A percentile compares a stretch with the other conserved stretches of the same genome.
These are phyloP conservation scores for Apotomis betuletana DNA, from an alignment of 2,888 invertebrate genomes.

Conservation along the genomic window DNA sequence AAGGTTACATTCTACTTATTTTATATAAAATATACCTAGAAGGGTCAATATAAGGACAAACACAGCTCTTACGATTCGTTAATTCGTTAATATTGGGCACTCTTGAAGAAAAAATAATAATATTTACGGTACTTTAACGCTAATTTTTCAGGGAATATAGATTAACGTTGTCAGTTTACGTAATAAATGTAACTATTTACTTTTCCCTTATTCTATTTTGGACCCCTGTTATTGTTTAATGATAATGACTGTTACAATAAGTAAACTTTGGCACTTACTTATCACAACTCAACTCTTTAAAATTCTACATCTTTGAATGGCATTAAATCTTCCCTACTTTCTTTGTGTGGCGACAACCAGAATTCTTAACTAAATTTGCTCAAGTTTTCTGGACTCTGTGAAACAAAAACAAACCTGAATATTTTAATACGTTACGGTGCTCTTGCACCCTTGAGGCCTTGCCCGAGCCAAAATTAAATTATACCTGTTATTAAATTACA, in stretches of 20 bases:
- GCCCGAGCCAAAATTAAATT: slow-evolving; percentile 61
- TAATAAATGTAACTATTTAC: too few relatives aligned
- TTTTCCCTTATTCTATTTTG: not conserved
- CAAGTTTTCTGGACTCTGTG: slow-evolving; percentile 47
- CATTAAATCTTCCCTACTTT: slow-evolving; percentile 52
- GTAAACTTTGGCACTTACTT: slow-evolving; percentile 31
- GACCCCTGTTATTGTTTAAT: too few relatives aligned
- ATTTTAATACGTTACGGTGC: slow-evolving; percentile 57
- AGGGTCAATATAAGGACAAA: too few relatives aligned
- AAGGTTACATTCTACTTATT: too few relatives aligned
- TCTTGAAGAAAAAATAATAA: too few relatives aligned
- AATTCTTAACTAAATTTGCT: slow-evolving; percentile 54
- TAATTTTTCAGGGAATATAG: too few relatives aligned
- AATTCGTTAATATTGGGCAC: too few relatives aligned
- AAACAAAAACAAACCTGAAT: slow-evolving; percentile 63
- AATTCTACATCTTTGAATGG: slow-evolving; percentile 55
- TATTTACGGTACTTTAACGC: too few relatives aligned
- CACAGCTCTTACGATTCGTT: too few relatives aligned
- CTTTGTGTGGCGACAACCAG: slow-evolving; percentile 47
- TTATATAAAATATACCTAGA: too few relatives aligned
- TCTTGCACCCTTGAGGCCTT: slow-evolving; percentile 50
- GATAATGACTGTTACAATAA: slow-evolving; percentile 3
- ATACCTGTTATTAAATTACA: slow-evolving; percentile 62
- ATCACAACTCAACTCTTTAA: slow-evolving; percentile 48
- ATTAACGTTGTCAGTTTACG: too few relatives aligned